Conservation (phyloP, 30 jellyfish, hydroid and myxozoan species). For the Rhopilema esculentum region DNA sequence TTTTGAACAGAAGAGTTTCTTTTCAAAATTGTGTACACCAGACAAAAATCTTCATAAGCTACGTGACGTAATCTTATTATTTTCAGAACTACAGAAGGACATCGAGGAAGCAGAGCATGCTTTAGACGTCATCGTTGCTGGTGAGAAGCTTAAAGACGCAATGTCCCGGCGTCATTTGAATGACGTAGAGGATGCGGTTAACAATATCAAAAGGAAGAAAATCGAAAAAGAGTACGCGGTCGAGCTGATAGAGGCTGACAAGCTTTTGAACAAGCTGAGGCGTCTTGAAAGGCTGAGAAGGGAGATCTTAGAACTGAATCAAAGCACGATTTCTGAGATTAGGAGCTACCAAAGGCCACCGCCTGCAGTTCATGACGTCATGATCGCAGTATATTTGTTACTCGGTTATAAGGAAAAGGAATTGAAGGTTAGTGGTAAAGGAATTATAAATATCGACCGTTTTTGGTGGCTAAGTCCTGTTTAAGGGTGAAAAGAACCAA, state of each 20-base stretch:
- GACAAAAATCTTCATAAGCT: too few species aligned
- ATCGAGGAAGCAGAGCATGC: constrained; percentile 80
- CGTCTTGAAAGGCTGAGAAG: constrained; percentile 78
- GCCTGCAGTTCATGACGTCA: constrained; percentile 89
- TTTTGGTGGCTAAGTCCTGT: too few species aligned
- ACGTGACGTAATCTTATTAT: not conserved
- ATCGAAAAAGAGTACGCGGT: constrained; percentile 78
- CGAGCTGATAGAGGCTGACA: constrained; percentile 82
- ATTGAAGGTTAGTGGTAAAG: constrained; percentile 59
- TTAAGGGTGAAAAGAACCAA: too few species aligned
- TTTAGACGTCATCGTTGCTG: constrained; percentile 72
- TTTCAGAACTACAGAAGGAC: constrained; percentile 71
- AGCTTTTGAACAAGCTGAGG: constrained; percentile 66
- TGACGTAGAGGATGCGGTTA: constrained; percentile 80
- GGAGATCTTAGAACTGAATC: constrained; percentile 88
- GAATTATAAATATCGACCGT: too few species aligned
- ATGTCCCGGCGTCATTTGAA: constrained; percentile 85
- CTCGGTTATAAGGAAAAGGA: constrained; percentile 93
- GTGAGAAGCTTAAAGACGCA: constrained; percentile 84
- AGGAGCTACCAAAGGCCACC: constrained; percentile 93
- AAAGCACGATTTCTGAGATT: constrained; percentile 89
- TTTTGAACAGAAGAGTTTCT: too few species aligned
- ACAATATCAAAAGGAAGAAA: constrained; percentile 68
- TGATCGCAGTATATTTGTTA: constrained; percentile 84
- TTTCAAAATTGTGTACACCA: too few species aligned